These are phyloP conservation scores for Strigamia transsilvanica DNA, from an alignment of 2,888 invertebrate species.

Conservation along the genomic window DNA sequence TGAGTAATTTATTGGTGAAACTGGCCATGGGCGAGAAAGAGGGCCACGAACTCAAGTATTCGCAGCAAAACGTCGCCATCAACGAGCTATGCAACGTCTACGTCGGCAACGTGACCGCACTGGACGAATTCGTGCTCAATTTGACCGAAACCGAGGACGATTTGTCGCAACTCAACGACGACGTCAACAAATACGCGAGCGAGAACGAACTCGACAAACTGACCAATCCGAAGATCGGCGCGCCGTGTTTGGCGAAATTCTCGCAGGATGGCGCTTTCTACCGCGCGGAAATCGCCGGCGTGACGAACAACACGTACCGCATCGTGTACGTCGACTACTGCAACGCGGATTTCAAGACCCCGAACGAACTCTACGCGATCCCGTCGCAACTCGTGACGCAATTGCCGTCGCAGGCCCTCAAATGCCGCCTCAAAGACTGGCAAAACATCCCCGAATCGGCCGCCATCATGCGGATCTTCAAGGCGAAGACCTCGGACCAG, in stretches of 20 bases:
- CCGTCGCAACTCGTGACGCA: neutral
- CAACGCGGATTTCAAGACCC: neutral
- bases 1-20: neutral
- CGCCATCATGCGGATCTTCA: neutral
- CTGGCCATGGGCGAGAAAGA: neutral
- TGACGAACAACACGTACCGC: neutral
- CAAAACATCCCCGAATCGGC: neutral
- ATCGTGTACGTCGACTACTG: constrained; percentile 44
- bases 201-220: neutral
- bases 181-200: neutral
- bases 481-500: neutral
- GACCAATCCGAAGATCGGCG: neutral
- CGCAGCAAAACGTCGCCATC: neutral
- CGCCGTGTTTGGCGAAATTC: constrained; percentile 7
- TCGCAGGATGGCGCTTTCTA: constrained; percentile 4
- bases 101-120: neutral
- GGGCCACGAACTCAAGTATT: neutral
- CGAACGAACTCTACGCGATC: neutral
- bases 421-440: constrained; percentile 2
- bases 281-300: neutral
- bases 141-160: neutral
- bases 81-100: neutral
- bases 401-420: constrained; percentile 16
- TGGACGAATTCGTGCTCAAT: neutral
- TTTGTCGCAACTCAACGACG: neutral